Evolutionary conservation across 1,140 invertebrate genomes (phyloP).

Genomic region (Aphelenchoides besseyi): DNA sequence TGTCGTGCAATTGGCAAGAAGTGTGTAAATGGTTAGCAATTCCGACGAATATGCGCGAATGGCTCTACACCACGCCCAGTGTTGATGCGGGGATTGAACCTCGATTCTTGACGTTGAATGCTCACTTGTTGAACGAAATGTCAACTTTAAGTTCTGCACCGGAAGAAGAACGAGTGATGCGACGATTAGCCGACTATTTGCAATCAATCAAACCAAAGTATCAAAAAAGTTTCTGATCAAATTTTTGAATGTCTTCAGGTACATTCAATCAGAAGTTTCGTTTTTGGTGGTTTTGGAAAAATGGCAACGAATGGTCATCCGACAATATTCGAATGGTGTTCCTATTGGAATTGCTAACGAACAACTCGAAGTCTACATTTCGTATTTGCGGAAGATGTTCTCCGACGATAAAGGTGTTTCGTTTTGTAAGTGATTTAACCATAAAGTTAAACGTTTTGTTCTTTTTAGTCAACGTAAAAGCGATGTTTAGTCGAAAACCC

Average conservation of each 20-base stretch:
- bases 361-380: slow-evolving; percentile 31
- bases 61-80: slow-evolving; percentile 32
- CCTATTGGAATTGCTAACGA: slow-evolving; percentile 29
- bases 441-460: no score
- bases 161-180: slow-evolving; percentile 24
- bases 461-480: slow-evolving; percentile 29
- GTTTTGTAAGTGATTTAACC: no score
- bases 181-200: slow-evolving; percentile 24
- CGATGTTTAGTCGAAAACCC: slow-evolving; percentile 31
- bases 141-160: neutral
- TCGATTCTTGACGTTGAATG: slow-evolving; percentile 40
- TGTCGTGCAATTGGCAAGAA: slow-evolving; percentile 32
- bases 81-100: slow-evolving; percentile 28
- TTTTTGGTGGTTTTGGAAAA: slow-evolving; percentile 38
- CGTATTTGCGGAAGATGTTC: slow-evolving; percentile 34
- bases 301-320: slow-evolving; percentile 34
- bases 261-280: slow-evolving; percentile 25
- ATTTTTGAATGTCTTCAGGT: slow-evolving; percentile 23
- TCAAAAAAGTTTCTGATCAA: neutral
- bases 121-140: slow-evolving; percentile 39
- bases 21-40: slow-evolving; percentile 39
- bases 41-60: slow-evolving; percentile 22
- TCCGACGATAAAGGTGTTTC: slow-evolving; percentile 46
- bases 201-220: slow-evolving; percentile 40
- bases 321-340: slow-evolving; percentile 34